phyloP scores from a whole-genome alignment of 1,140 invertebrate genomes.

The Magallana gigas region DNA sequence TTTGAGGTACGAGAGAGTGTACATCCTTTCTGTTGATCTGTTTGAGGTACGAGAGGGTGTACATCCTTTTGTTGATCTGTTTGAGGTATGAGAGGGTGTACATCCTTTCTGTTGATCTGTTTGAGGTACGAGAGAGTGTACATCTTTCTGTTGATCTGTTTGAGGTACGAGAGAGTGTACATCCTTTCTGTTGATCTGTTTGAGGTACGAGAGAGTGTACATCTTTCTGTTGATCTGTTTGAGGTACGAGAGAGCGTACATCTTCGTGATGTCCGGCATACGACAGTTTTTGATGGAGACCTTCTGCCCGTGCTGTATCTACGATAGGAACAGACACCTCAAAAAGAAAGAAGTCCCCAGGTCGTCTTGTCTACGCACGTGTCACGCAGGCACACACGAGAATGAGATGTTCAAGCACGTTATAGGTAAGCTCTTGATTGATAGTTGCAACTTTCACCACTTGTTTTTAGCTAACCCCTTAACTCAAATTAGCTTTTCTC shows the following conservation, averaged over 20 bases:
- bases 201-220: no score
- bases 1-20: no score
- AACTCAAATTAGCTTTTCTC: no score
- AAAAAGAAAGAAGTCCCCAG: constrained; percentile 39
- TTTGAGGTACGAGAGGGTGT: no score
- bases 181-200: no score
- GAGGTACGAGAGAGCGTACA: constrained; percentile 62
- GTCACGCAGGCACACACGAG: constrained; percentile 62
- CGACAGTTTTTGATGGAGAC: constrained; percentile 58
- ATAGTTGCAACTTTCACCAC: neutral
- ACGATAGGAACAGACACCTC: constrained; percentile 52
- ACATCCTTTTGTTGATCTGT: no score
- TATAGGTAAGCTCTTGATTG: constrained; percentile 54
- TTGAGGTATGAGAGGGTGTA: no score
- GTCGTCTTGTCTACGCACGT: constrained; percentile 40
- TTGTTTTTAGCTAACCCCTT: no score
- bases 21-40: no score
- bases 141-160: neutral
- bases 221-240: neutral
- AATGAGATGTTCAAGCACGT: constrained; percentile 69
- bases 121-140: constrained; percentile 28
- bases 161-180: no score
- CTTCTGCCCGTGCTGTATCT: constrained; percentile 69
- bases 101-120: neutral
- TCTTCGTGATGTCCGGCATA: constrained; percentile 47